These are phyloP conservation scores for Acanthisitta chloris DNA, from an alignment of 2,113 vertebrate species.

Conservation along the genomic window DNA sequence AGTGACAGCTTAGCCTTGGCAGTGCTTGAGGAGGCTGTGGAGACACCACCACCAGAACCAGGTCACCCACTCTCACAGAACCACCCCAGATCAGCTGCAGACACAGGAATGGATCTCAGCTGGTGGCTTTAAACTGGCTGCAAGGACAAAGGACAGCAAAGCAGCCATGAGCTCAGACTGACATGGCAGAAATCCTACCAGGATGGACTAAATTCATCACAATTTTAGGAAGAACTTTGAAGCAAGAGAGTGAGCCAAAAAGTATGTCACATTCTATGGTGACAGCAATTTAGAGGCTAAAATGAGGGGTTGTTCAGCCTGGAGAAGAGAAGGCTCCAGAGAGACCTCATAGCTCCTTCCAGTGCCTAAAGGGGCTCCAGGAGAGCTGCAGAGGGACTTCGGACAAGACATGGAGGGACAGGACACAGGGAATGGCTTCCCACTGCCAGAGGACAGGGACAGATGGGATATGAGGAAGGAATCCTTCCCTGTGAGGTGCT, in stretches of 20 bases:
- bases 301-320: not conserved
- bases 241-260: not conserved
- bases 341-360: not conserved
- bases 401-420: not conserved
- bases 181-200: not conserved
- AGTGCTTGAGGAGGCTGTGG: accelerated
- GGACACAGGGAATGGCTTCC: not conserved
- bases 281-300: not conserved
- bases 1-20: accelerated
- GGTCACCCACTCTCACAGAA: not conserved
- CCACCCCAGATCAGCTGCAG: not conserved
- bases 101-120: not conserved
- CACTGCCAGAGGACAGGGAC: accelerated
- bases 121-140: not conserved
- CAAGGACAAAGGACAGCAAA: not conserved
- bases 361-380: not conserved
- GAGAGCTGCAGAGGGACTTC: not conserved
- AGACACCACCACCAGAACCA: not conserved
- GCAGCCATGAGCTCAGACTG: not conserved
- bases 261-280: accelerated
- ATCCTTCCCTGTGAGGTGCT: accelerated
- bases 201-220: not conserved
- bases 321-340: not conserved
- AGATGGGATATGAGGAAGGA: not conserved
- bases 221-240: accelerated